Evolutionary conservation across 2,113 vertebrate genomes (phyloP).

Genomic region (Neofelis nebulosa): DNA sequence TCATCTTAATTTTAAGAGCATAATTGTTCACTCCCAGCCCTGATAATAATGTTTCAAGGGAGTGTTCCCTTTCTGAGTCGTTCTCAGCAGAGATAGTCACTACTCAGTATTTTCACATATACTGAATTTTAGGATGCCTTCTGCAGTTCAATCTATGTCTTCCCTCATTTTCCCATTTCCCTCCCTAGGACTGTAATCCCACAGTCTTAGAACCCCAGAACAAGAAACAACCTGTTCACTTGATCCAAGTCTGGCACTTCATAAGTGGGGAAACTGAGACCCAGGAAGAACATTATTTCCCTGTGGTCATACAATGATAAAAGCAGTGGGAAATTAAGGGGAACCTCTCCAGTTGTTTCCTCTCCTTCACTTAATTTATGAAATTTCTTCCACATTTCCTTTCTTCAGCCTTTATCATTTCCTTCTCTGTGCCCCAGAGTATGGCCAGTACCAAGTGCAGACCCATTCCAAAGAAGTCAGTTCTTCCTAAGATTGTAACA

Average conservation of each 20-base stretch:
- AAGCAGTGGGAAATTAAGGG: not conserved
- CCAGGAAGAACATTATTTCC: slow-evolving; percentile 3
- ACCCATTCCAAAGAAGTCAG: not conserved
- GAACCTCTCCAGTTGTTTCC: not conserved
- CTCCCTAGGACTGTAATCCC: not conserved
- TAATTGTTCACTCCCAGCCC: not conserved
- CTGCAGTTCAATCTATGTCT: not conserved
- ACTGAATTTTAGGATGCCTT: not conserved
- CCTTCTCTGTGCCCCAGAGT: not conserved
- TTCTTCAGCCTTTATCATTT: not conserved
- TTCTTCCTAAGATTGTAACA: not conserved
- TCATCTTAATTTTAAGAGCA: not conserved
- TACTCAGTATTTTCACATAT: not conserved
- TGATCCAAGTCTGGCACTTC: not conserved
- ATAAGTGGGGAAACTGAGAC: not conserved
- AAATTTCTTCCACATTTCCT: not conserved
- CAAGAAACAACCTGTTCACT: not conserved
- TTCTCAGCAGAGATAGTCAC: not conserved
- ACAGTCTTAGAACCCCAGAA: not conserved
- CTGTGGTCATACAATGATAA: not conserved
- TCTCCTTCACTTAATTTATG: not conserved
- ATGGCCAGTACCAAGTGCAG: not conserved
- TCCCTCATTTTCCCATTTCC: not conserved
- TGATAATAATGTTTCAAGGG: not conserved
- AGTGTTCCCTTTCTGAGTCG: not conserved